Evolutionary conservation across 2,113 vertebrate genomes (phyloP).

Genomic region (Zosterops japonicus): DNA sequence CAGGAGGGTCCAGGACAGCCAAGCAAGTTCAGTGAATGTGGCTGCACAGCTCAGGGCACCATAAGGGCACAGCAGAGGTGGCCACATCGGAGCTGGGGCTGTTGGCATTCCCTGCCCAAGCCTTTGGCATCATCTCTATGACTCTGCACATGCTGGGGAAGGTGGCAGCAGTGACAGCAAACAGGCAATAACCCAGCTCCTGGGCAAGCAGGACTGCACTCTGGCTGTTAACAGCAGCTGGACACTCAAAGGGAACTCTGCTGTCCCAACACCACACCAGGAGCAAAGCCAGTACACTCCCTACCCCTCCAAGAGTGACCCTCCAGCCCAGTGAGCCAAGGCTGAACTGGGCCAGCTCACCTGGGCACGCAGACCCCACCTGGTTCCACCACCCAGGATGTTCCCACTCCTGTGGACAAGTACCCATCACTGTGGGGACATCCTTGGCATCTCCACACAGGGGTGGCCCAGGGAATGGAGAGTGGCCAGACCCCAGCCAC

Average conservation of each 20-base stretch:
- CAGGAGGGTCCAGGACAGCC: background rate
- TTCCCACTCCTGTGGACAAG: fast-evolving
- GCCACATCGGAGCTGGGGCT: background rate
- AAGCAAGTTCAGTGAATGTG: fast-evolving
- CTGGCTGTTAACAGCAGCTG: background rate
- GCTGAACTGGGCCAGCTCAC: background rate
- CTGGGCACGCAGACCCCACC: background rate
- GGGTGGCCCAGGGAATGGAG: background rate
- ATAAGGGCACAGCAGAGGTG: background rate
- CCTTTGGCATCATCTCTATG: background rate
- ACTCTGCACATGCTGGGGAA: fast-evolving
- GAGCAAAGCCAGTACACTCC: fast-evolving
- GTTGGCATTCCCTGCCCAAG: background rate
- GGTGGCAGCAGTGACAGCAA: background rate
- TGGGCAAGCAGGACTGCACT: background rate
- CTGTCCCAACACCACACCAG: fast-evolving
- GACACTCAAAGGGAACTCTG: too few relatives aligned
- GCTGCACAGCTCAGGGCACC: fast-evolving
- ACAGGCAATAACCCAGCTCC: fast-evolving
- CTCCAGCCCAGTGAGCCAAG: background rate
- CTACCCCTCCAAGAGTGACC: background rate
- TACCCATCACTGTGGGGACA: fast-evolving
- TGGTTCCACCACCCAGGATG: background rate
- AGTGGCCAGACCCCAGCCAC: background rate
- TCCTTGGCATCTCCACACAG: fast-evolving